Evolutionary conservation across 1,140 invertebrate genomes (phyloP).

Genomic region (Platyura marginata): DNA sequence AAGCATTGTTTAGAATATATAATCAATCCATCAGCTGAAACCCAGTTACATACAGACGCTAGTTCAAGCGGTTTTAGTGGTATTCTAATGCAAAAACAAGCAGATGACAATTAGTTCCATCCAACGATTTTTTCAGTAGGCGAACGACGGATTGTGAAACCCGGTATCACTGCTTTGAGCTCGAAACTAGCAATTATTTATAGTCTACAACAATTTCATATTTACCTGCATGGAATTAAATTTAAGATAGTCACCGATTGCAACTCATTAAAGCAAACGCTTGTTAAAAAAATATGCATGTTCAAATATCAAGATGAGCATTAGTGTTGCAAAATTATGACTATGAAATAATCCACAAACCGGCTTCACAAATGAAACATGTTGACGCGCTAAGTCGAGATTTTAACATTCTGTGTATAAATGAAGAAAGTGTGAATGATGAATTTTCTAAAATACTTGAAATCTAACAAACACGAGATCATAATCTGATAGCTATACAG

Average conservation of each 20-base stretch:
- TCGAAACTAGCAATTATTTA: constrained; percentile 17
- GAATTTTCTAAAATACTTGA: no score
- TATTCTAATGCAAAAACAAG: constrained; percentile 8
- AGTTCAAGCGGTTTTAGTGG: constrained; percentile 10
- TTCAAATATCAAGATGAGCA: constrained; percentile 10
- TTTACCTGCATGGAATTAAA: constrained; percentile 16
- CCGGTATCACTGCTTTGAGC: constrained; percentile 18
- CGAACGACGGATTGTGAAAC: constrained; percentile 12
- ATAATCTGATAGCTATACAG: no score
- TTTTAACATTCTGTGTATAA: no score
- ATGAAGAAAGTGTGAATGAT: no score
- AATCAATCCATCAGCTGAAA: constrained; percentile 6
- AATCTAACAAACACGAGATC: no score
- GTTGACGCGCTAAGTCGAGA: constrained; percentile 9
- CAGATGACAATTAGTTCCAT: constrained; percentile 8
- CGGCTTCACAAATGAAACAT: constrained; percentile 5
- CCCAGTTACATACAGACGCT: constrained; percentile 12
- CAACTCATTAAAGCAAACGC: constrained; percentile 13
- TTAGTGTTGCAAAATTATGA: constrained; percentile 5
- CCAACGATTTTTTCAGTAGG: constrained; percentile 18
- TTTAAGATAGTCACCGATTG: no score
- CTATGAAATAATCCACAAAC: constrained; percentile 4
- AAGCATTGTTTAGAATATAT: constrained; percentile 13
- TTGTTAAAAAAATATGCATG: constrained; percentile 16
- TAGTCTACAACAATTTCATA: constrained; percentile 14